Conservation (phyloP, 2,797 vertebrate genomes). For the Enteromius viviparus region DNA sequence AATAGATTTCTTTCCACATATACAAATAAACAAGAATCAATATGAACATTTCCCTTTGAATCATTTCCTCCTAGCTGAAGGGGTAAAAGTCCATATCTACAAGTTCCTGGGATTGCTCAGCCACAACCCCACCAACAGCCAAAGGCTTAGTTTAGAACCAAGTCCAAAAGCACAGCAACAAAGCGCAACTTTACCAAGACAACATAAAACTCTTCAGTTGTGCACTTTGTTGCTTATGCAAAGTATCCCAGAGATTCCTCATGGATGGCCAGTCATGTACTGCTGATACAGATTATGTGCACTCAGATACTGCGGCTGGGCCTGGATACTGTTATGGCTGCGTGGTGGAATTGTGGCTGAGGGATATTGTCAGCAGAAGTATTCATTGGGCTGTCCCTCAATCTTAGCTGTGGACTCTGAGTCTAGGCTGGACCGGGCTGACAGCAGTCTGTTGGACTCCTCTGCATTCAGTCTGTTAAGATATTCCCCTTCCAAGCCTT, state of each 20-base stretch:
- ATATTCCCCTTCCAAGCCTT: constrained; percentile 84
- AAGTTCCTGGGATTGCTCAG: constrained; percentile 50
- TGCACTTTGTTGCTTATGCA: constrained; percentile 37
- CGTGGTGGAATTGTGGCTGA: constrained; percentile 73
- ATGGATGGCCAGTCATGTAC: constrained; percentile 48
- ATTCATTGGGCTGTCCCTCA: constrained; percentile 88
- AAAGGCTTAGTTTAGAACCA: constrained; percentile 46
- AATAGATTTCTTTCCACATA: not conserved
- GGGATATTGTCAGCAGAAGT: constrained; percentile 90
- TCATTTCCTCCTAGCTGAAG: constrained; percentile 21
- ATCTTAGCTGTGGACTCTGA: constrained; percentile 85
- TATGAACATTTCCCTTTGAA: constrained; percentile 45
- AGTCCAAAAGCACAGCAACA: constrained; percentile 46
- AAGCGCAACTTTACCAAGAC: constrained; percentile 19
- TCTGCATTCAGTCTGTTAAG: constrained; percentile 84
- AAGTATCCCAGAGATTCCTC: constrained; percentile 40
- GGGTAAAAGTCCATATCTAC: constrained; percentile 17
- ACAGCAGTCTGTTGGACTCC: constrained; percentile 91
- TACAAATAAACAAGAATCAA: constrained; percentile 26
- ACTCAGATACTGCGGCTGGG: constrained; percentile 59
- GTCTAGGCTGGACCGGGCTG: constrained; percentile 90
- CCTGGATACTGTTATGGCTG: constrained; percentile 64
- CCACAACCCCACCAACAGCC: constrained; percentile 55
- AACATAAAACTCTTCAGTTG: constrained; percentile 2
- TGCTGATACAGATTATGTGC: constrained; percentile 56